A percentile compares a stretch with the other conserved stretches of the same genome.
Evolutionary conservation across 2,797 vertebrate genomes (phyloP).

Genomic region (Sus cebifrons): DNA sequence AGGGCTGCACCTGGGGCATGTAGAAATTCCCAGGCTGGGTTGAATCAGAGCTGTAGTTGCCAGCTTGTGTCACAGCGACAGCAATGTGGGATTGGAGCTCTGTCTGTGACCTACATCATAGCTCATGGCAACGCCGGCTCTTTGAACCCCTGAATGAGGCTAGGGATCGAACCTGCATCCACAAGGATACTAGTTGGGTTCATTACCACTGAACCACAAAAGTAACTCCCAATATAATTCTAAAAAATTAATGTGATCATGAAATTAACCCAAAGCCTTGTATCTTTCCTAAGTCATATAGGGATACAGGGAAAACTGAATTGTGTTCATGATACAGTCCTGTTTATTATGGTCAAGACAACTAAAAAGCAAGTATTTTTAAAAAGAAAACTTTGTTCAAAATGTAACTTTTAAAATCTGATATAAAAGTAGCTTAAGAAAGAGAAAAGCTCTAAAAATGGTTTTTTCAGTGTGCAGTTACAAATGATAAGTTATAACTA

Average conservation of each 20-base stretch:
- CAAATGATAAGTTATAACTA: neutral
- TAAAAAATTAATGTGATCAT: neutral
- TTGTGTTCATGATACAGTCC: neutral
- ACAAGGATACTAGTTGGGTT: too few relatives aligned
- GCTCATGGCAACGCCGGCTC: too few relatives aligned
- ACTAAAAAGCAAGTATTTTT: slow-evolving; percentile 37
- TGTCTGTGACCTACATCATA: too few relatives aligned
- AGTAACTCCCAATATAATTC: neutral
- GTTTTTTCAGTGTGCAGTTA: neutral
- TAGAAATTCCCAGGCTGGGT: too few relatives aligned
- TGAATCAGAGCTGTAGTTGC: too few relatives aligned
- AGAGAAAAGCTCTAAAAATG: neutral
- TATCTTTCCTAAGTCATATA: neutral
- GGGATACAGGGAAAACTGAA: neutral
- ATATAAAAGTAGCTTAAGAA: slow-evolving; percentile 12
- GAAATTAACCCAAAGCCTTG: neutral
- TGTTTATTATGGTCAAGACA: neutral
- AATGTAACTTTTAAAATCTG: neutral
- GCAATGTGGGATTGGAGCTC: too few relatives aligned
- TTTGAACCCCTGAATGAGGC: too few relatives aligned
- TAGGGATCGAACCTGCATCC: too few relatives aligned
- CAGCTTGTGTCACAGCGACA: too few relatives aligned
- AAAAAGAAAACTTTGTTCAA: neutral
- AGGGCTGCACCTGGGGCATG: too few relatives aligned
- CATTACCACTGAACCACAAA: too few relatives aligned